Evolutionary conservation across 2,113 vertebrate species (phyloP).

Genomic region (Gobius niger): DNA sequence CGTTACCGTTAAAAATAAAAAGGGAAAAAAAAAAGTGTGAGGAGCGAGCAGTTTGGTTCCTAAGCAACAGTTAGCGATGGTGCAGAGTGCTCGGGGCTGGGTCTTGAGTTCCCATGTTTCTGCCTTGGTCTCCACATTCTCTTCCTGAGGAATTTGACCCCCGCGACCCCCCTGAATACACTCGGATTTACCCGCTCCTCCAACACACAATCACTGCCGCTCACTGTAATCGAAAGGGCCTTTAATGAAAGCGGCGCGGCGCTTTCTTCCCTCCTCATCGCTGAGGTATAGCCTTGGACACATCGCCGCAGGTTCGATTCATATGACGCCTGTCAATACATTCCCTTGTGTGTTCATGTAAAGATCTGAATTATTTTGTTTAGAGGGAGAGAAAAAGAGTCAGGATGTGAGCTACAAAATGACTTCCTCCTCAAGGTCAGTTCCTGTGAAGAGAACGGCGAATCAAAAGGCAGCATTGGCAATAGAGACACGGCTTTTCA

Average conservation of each 20-base stretch:
- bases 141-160: conserved; percentile 71
- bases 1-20: conserved; percentile 37
- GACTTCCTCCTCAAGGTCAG: background rate
- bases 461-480: background rate
- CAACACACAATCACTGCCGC: conserved; percentile 51
- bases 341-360: background rate
- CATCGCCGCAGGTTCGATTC: conserved; percentile 7
- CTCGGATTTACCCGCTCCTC: conserved; percentile 69
- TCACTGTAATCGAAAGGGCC: conserved; percentile 63
- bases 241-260: conserved; percentile 42
- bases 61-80: conserved; percentile 68
- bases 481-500: conserved; percentile 15
- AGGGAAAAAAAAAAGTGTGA: conserved; percentile 23
- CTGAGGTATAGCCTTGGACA: conserved; percentile 23
- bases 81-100: conserved; percentile 62
- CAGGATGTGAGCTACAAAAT: conserved; percentile 4
- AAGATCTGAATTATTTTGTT: background rate
- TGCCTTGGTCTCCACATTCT: conserved; percentile 67
- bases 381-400: background rate
- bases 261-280: conserved; percentile 18
- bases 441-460: background rate
- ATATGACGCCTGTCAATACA: background rate
- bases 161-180: conserved; percentile 57
- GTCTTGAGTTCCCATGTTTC: conserved; percentile 64
- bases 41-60: conserved; percentile 64